Evolutionary conservation across 1,140 invertebrate genomes (phyloP).

Genomic region (Formica exsecta): DNA sequence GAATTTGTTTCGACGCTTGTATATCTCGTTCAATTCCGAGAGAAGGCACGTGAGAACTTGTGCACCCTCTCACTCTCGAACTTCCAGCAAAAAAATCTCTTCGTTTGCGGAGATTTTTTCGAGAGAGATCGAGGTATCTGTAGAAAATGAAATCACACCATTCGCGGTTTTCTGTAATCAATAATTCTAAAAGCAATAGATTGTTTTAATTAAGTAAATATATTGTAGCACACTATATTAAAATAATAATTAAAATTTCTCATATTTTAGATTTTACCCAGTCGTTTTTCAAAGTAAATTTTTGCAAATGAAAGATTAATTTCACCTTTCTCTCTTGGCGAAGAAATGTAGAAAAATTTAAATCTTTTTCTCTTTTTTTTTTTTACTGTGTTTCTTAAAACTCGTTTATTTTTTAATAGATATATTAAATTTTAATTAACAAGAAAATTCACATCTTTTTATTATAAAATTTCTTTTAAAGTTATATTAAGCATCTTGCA

Average conservation of each 20-base stretch:
- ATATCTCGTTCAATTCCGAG: conserved; percentile 24
- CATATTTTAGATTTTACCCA: too few species aligned
- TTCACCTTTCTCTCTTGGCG: neutral
- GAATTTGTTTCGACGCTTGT: conserved; percentile 29
- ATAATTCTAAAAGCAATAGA: too few species aligned
- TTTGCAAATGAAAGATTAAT: conserved; percentile 29
- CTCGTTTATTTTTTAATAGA: neutral
- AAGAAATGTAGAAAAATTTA: neutral
- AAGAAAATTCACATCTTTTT: neutral
- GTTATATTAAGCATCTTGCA: neutral
- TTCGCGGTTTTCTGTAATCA: neutral
- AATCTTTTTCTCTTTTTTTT: too few species aligned
- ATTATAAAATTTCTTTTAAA: neutral
- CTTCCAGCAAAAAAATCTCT: conserved; percentile 1
- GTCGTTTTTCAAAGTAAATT: conserved; percentile 26
- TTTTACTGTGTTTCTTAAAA: neutral
- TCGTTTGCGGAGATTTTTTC: neutral
- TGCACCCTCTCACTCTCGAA: neutral
- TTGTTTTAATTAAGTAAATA: too few species aligned
- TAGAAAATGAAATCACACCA: conserved; percentile 18
- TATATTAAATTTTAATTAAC: conserved; percentile 16
- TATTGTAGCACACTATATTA: too few species aligned
- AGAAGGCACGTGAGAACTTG: conserved; percentile 49
- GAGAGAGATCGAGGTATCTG: conserved; percentile 11
- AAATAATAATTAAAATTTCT: too few species aligned